phyloP scores from a whole-genome alignment of 2,113 vertebrate species.

The Ophiodon elongatus region DNA sequence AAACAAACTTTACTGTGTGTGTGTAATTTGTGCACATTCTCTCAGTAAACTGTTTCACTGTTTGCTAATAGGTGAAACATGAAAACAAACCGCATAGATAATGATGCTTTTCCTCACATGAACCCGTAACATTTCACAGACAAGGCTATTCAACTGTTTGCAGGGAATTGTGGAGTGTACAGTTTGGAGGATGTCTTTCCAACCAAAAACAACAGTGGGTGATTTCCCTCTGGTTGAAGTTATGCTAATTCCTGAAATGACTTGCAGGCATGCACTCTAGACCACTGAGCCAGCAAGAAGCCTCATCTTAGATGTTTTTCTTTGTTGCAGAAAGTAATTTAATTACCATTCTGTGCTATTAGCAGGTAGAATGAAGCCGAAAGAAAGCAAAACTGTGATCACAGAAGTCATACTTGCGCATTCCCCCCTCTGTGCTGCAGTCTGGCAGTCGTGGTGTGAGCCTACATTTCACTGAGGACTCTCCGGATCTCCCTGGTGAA shows the following conservation, averaged over 20 bases:
- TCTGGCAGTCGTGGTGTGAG: constrained; percentile 8
- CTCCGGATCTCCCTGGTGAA: constrained; percentile 30
- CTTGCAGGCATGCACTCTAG: constrained; percentile 14
- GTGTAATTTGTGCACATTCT: constrained; percentile 1
- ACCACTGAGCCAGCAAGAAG: constrained; percentile 39
- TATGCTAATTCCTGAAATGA: constrained; percentile 59
- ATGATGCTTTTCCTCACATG: constrained; percentile 21
- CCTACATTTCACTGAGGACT: constrained; percentile 26
- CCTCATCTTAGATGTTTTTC: constrained; percentile 19
- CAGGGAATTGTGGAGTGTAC: neutral
- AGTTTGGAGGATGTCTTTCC: constrained; percentile 4
- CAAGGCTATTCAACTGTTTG: constrained; percentile 24
- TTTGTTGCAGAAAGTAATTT: constrained; percentile 24
- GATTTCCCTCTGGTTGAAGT: constrained; percentile 41
- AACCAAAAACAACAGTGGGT: constrained; percentile 49
- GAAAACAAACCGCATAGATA: constrained; percentile 24
- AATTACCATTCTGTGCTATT: constrained; percentile 38
- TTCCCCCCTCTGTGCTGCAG: constrained; percentile 10
- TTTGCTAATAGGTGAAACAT: constrained; percentile 2
- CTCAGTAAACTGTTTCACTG: neutral
- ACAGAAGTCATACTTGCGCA: constrained; percentile 6
- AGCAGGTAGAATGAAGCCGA: constrained; percentile 22
- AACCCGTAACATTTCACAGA: neutral
- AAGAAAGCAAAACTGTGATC: constrained; percentile 14
- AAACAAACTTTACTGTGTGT: neutral